These are phyloP conservation scores for Zeugodacus cucurbitae DNA, from an alignment of 1,140 invertebrate genomes.

Conservation along the genomic window DNA sequence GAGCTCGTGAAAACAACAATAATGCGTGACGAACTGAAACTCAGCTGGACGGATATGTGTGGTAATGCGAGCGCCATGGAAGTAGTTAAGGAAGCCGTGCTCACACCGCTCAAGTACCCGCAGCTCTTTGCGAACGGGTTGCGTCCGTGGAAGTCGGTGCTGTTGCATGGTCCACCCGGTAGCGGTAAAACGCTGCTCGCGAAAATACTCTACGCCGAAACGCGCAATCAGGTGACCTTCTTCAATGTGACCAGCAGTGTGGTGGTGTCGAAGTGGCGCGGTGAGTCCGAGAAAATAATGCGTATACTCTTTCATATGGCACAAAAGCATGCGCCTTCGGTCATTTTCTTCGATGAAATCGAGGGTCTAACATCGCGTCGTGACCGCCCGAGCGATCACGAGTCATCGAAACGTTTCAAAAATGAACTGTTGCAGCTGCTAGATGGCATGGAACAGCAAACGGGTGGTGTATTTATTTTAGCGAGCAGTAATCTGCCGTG, in stretches of 20 bases:
- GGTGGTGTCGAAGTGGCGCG: slow-evolving; percentile 93
- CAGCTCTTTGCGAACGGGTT: slow-evolving; percentile 83
- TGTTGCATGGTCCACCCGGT: slow-evolving; percentile 88
- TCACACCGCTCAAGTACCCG: slow-evolving; percentile 88
- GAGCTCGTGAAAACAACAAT: slow-evolving; percentile 59
- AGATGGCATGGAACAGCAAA: slow-evolving; percentile 79
- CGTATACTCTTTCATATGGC: slow-evolving; percentile 90
- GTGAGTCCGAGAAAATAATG: slow-evolving; percentile 91
- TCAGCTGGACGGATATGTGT: slow-evolving; percentile 75
- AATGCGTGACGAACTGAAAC: slow-evolving; percentile 50
- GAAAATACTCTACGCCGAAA: slow-evolving; percentile 87
- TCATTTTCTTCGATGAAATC: slow-evolving; percentile 97
- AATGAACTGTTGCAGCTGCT: slow-evolving; percentile 92
- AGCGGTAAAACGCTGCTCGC: slow-evolving; percentile 89
- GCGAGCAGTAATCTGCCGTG: slow-evolving; percentile 93
- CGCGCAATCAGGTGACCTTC: slow-evolving; percentile 78
- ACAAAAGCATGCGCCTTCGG: slow-evolving; percentile 88
- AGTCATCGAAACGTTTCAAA: slow-evolving; percentile 91
- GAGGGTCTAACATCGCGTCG: slow-evolving; percentile 86
- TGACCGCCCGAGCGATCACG: slow-evolving; percentile 82
- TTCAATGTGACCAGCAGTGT: slow-evolving; percentile 92
- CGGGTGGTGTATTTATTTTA: slow-evolving; percentile 78
- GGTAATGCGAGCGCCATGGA: slow-evolving; percentile 85
- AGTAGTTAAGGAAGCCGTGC: slow-evolving; percentile 87
- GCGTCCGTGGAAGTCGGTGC: slow-evolving; percentile 84